phyloP scores from a whole-genome alignment of 2,888 invertebrate genomes.

The Aleiodes alternator region DNA sequence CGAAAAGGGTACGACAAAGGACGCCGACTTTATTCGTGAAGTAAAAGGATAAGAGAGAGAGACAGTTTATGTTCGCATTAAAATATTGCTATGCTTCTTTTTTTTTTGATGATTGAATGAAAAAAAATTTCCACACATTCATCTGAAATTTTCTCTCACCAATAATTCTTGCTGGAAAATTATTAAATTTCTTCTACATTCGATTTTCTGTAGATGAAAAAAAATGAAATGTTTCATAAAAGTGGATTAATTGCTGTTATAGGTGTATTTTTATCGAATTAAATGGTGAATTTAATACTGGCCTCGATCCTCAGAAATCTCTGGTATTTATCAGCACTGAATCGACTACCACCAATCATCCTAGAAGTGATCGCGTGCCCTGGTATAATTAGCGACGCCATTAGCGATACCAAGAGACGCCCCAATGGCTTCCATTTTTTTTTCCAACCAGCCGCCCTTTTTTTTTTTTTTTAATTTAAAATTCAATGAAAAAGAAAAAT shows the following conservation, averaged over 20 bases:
- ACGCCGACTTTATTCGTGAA: constrained; percentile 56
- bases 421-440: constrained; percentile 4
- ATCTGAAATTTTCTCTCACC: too few species aligned
- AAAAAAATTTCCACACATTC: too few species aligned
- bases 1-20: constrained; percentile 65
- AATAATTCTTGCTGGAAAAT: too few species aligned
- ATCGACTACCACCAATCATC: constrained; percentile 34
- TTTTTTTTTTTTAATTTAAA: too few species aligned
- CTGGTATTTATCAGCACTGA: constrained; percentile 46
- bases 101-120: too few species aligned
- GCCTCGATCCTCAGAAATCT: constrained; percentile 49
- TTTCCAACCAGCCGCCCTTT: neutral
- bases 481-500: neutral
- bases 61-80: too few species aligned
- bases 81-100: too few species aligned
- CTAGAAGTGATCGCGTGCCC: constrained; percentile 49
- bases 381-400: constrained; percentile 53
- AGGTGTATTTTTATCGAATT: neutral
- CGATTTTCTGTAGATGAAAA: too few species aligned
- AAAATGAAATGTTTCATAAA: too few species aligned
- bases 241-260: neutral
- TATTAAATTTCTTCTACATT: too few species aligned
- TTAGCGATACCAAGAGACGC: constrained; percentile 46
- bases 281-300: constrained; percentile 19
- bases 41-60: too few species aligned